These are phyloP conservation scores for Thamnophis sirtalis DNA, from an alignment of 2,113 vertebrate species.

Conservation along the genomic window DNA sequence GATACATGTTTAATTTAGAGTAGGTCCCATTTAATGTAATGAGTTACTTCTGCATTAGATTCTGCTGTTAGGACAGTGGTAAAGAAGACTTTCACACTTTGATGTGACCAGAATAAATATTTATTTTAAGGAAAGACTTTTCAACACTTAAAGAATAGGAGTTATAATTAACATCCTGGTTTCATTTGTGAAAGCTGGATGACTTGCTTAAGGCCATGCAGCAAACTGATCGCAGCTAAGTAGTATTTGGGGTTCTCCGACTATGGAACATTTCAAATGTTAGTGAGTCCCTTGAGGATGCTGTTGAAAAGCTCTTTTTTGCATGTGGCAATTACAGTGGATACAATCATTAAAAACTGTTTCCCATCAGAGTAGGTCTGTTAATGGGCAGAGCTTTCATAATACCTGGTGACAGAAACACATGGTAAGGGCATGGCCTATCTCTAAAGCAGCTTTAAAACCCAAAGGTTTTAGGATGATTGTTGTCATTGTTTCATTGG, in stretches of 20 bases:
- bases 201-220: neutral
- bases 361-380: neutral
- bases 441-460: neutral
- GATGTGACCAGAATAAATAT: neutral
- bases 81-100: neutral
- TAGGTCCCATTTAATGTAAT: neutral
- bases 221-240: neutral
- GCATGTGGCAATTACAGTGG: neutral
- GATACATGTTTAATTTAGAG: neutral
- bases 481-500: neutral
- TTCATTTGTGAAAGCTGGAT: neutral
- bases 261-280: neutral
- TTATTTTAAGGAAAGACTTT: neutral
- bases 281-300: neutral
- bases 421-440: neutral
- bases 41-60: neutral
- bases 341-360: neutral
- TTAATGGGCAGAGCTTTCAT: neutral
- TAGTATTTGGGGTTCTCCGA: neutral
- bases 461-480: neutral
- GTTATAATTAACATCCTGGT: conserved; percentile 2
- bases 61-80: neutral
- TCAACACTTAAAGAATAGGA: neutral
- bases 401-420: neutral
- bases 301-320: neutral